Conservation (phyloP, 1,140 invertebrate species). For the Apis cerana region DNA sequence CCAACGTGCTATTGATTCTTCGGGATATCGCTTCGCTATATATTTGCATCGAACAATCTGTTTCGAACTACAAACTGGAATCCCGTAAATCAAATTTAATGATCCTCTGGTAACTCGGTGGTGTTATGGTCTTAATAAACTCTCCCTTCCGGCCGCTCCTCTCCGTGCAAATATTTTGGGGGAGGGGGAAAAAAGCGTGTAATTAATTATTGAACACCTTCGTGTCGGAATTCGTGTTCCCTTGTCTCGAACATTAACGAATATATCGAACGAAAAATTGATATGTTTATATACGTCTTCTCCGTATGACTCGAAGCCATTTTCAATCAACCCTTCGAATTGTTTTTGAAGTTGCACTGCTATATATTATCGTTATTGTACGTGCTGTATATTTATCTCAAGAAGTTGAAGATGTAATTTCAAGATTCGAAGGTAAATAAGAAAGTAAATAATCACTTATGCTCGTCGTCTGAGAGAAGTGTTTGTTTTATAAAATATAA, state of each 20-base stretch:
- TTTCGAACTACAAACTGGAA: constrained; percentile 45
- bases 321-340: too few relatives aligned
- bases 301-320: too few relatives aligned
- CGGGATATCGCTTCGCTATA: constrained; percentile 40
- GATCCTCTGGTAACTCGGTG: constrained; percentile 39
- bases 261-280: not conserved
- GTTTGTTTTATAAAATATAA: too few relatives aligned
- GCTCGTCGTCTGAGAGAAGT: too few relatives aligned
- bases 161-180: not conserved
- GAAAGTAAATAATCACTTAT: too few relatives aligned
- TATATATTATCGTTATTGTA: too few relatives aligned
- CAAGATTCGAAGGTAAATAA: too few relatives aligned
- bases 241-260: not conserved
- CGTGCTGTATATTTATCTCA: too few relatives aligned
- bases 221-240: not conserved
- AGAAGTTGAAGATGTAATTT: too few relatives aligned
- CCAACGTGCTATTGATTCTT: constrained; percentile 35
- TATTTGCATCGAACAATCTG: constrained; percentile 49
- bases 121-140: constrained; percentile 51
- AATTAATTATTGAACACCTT: not conserved
- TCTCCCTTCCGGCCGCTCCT: not conserved
- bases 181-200: not conserved
- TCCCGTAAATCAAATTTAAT: constrained; percentile 50
- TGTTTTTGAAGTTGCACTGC: too few relatives aligned
- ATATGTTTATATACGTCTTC: too few relatives aligned